These are phyloP conservation scores for Caenorhabditis sp. DNA, from an alignment of 2,888 invertebrate species.

Conservation along the genomic window DNA sequence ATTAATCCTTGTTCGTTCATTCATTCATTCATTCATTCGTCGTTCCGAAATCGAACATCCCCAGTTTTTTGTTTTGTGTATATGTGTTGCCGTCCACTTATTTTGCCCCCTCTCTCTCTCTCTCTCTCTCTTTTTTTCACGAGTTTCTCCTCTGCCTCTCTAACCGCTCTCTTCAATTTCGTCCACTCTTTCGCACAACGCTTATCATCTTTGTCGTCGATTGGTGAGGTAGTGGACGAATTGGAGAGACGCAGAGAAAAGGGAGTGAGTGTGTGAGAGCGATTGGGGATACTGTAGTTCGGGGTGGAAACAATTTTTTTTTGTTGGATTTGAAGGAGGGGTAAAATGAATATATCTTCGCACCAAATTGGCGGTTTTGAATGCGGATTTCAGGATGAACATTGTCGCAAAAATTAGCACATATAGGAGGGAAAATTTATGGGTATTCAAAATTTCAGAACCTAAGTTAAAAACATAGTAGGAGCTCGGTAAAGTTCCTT, in stretches of 20 bases:
- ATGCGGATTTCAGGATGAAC: too few species aligned
- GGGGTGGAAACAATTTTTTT: background rate
- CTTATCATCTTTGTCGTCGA: background rate
- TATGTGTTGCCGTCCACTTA: background rate
- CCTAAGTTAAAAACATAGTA: too few species aligned
- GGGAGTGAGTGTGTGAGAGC: background rate
- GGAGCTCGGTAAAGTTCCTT: too few species aligned
- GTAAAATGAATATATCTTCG: too few species aligned
- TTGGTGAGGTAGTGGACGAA: background rate
- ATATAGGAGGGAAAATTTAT: too few species aligned
- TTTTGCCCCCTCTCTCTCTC: conserved; percentile 7
- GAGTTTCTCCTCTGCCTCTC: background rate
- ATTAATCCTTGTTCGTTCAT: background rate
- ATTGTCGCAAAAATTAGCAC: too few species aligned
- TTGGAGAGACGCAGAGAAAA: background rate
- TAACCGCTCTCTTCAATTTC: background rate
- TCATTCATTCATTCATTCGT: background rate
- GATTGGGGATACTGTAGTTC: background rate
- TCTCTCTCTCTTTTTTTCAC: conserved; percentile 4
- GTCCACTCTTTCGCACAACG: background rate
- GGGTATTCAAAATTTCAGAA: too few species aligned
- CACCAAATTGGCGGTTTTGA: background rate
- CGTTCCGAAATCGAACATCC: background rate
- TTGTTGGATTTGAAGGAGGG: too few species aligned
- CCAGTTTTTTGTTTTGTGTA: background rate